Conservation (phyloP, 2,797 vertebrate species). For the Prionace glauca region DNA sequence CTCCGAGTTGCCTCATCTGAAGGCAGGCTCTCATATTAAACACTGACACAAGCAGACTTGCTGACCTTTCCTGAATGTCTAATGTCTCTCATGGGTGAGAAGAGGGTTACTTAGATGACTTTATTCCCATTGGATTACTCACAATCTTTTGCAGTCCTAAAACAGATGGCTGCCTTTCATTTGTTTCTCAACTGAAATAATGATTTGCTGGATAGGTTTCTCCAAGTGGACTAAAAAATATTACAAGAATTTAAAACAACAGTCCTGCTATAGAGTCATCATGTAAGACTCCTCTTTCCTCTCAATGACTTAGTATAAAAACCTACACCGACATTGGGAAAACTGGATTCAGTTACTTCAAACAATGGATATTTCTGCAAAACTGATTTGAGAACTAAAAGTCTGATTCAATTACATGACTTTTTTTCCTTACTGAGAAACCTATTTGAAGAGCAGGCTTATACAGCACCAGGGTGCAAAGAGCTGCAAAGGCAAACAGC, state of each 20-base stretch:
- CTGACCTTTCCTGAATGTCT: background rate
- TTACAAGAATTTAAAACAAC: background rate
- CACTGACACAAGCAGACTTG: background rate
- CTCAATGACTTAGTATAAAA: background rate
- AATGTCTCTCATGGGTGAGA: background rate
- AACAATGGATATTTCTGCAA: background rate
- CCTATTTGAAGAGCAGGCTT: background rate
- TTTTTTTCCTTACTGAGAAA: background rate
- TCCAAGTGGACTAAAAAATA: background rate
- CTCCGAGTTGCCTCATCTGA: background rate
- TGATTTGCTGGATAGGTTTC: background rate
- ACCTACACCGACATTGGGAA: background rate
- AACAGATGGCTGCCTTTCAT: background rate
- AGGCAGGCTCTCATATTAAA: background rate
- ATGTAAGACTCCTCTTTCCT: background rate
- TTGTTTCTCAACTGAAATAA: background rate
- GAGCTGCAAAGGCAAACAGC: background rate
- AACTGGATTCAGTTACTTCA: background rate
- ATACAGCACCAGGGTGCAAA: background rate
- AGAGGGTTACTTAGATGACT: background rate
- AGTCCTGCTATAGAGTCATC: background rate
- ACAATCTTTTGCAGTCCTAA: background rate
- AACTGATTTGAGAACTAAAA: background rate
- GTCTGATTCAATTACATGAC: background rate
- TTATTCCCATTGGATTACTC: background rate